phyloP scores from a whole-genome alignment of 2,797 vertebrate genomes.

The Aulostomus chinensis region DNA sequence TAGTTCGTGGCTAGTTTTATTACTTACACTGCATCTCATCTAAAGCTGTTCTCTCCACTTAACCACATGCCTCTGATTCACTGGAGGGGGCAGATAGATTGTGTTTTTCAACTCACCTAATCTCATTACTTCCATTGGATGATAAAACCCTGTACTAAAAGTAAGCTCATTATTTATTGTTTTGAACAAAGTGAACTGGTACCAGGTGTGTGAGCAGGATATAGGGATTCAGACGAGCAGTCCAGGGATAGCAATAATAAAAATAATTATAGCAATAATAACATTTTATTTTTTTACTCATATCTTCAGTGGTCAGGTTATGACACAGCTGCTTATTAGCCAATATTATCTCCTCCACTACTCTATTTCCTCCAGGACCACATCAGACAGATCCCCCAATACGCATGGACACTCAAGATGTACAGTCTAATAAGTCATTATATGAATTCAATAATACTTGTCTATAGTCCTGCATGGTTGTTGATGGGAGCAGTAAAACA shows the following conservation, averaged over 20 bases:
- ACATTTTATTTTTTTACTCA: slow-evolving; percentile 35
- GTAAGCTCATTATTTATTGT: slow-evolving; percentile 56
- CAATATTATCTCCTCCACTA: slow-evolving; percentile 46
- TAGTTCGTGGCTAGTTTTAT: slow-evolving; percentile 45
- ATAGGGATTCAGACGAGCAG: slow-evolving; percentile 16
- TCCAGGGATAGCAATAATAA: slow-evolving; percentile 36
- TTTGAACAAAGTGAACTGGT: slow-evolving; percentile 38
- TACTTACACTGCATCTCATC: slow-evolving; percentile 47
- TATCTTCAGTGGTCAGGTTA: slow-evolving; percentile 31
- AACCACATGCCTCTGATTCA: slow-evolving; percentile 58
- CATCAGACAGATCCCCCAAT: slow-evolving; percentile 52
- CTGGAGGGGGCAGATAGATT: slow-evolving; percentile 43
- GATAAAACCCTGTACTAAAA: slow-evolving; percentile 54
- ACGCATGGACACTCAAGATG: slow-evolving; percentile 62
- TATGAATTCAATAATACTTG: slow-evolving; percentile 74
- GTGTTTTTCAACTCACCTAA: slow-evolving; percentile 41
- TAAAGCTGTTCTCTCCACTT: slow-evolving; percentile 37
- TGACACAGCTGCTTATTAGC: slow-evolving; percentile 61
- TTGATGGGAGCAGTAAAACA: slow-evolving; percentile 72
- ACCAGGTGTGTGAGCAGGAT: slow-evolving; percentile 20
- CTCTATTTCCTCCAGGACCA: slow-evolving; percentile 63
- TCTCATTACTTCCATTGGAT: slow-evolving; percentile 64
- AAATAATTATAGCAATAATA: slow-evolving; percentile 14
- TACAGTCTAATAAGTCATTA: slow-evolving; percentile 69
- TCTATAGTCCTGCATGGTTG: slow-evolving; percentile 49